A percentile compares a stretch with the other conserved stretches of the same genome.
These are phyloP conservation scores for Oxygymnocypris stewartii DNA, from an alignment of 2,113 vertebrate species.

Conservation along the genomic window DNA sequence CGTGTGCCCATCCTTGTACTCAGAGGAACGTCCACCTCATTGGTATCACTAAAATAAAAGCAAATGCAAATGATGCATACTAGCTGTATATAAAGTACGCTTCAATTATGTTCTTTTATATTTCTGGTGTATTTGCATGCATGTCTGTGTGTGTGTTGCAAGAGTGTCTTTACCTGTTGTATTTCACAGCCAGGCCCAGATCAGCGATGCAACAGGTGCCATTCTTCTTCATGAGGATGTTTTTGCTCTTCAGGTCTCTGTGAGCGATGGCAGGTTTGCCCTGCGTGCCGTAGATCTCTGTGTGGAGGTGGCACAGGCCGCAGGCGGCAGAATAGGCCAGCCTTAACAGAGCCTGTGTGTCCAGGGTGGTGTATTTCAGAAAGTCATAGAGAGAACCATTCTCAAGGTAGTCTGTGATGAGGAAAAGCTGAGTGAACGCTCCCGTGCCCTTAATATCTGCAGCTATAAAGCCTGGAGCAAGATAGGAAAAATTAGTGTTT, in stretches of 20 bases:
- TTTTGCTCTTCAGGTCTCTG: conserved; percentile 97
- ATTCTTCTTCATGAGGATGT: conserved; percentile 97
- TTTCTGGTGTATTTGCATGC: background rate
- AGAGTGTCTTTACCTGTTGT: conserved; percentile 83
- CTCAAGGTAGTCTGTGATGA: conserved; percentile 97
- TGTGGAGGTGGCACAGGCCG: conserved; percentile 96
- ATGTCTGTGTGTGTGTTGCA: background rate
- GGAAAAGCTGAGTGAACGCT: conserved; percentile 94
- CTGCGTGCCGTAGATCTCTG: conserved; percentile 96
- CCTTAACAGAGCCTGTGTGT: conserved; percentile 85
- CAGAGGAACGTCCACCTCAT: conserved; percentile 93
- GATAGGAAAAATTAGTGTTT: background rate
- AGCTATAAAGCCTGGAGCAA: conserved; percentile 89
- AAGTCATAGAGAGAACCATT: conserved; percentile 93
- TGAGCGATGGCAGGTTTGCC: conserved; percentile 97
- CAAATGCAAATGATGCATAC: background rate
- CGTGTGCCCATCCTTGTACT: conserved; percentile 91
- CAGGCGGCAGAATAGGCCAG: conserved; percentile 92
- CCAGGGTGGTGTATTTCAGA: conserved; percentile 88
- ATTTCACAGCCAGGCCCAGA: conserved; percentile 97
- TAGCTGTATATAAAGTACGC: background rate
- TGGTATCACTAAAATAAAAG: conserved; percentile 83
- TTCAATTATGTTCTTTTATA: background rate
- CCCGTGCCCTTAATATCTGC: conserved; percentile 97
- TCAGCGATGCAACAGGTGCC: conserved; percentile 97